phyloP scores from a whole-genome alignment of 1,140 invertebrate species.

The Pygmarrhopalites habei region DNA sequence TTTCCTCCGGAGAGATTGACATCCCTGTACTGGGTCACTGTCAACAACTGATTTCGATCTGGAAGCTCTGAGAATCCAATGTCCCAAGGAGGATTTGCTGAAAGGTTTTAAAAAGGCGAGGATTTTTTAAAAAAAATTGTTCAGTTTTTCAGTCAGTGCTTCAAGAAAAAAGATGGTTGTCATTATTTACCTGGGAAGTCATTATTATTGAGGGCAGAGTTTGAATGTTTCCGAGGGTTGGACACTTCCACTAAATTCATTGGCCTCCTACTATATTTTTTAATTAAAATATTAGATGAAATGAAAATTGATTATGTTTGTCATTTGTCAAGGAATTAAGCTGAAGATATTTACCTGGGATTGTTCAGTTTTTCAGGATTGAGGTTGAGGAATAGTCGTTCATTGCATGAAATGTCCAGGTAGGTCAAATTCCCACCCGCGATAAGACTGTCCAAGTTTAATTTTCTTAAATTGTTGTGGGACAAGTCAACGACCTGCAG shows the following conservation, averaged over 20 bases:
- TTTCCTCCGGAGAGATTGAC: slow-evolving; percentile 63
- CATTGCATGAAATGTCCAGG: slow-evolving; percentile 74
- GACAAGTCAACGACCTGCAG: slow-evolving; percentile 64
- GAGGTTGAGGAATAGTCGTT: slow-evolving; percentile 45
- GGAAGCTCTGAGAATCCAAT: slow-evolving; percentile 79
- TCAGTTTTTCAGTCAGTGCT: too few relatives aligned
- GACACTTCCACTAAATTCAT: slow-evolving; percentile 75
- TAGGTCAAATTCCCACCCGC: slow-evolving; percentile 69
- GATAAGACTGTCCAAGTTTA: slow-evolving; percentile 65
- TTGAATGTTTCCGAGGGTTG: slow-evolving; percentile 24
- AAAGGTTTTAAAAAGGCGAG: background rate
- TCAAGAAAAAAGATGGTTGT: too few relatives aligned
- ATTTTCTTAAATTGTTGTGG: slow-evolving; percentile 70
- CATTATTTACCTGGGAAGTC: too few relatives aligned
- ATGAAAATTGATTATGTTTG: background rate
- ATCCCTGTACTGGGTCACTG: slow-evolving; percentile 66
- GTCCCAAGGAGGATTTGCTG: slow-evolving; percentile 59
- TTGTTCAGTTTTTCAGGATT: slow-evolving; percentile 34
- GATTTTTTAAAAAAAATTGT: too few relatives aligned
- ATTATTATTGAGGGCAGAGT: slow-evolving; percentile 16
- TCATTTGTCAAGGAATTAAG: background rate
- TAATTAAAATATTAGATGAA: slow-evolving; percentile 1
- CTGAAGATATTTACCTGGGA: slow-evolving; percentile 24
- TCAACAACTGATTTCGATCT: slow-evolving; percentile 56
- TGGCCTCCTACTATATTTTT: slow-evolving; percentile 48